These are phyloP conservation scores for Rhinatrema bivittatum DNA, from an alignment of 2,797 vertebrate species.

Conservation along the genomic window DNA sequence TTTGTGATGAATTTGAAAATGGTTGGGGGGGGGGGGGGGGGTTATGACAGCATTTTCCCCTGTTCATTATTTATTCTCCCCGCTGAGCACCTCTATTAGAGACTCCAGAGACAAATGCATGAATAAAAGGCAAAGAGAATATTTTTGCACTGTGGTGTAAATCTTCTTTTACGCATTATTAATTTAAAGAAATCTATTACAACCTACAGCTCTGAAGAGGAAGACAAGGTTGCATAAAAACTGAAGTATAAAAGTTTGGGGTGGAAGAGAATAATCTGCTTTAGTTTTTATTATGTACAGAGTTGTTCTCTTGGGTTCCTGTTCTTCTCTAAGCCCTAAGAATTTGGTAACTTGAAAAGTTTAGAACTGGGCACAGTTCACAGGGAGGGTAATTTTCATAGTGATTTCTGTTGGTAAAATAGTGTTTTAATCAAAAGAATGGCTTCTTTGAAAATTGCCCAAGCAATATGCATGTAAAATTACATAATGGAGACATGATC, in stretches of 20 bases:
- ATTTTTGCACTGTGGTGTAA: constrained; percentile 53
- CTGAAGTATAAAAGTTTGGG: constrained; percentile 36
- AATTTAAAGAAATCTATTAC: constrained; percentile 57
- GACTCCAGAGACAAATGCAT: constrained; percentile 62
- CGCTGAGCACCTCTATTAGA: constrained; percentile 48
- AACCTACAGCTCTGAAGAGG: constrained; percentile 35
- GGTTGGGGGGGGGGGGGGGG: too few relatives aligned
- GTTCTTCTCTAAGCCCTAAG: too few relatives aligned
- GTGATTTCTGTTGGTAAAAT: too few relatives aligned
- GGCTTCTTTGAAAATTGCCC: too few relatives aligned
- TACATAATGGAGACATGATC: too few relatives aligned
- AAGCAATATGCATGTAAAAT: too few relatives aligned
- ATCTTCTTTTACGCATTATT: constrained; percentile 63
- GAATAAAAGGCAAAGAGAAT: constrained; percentile 68
- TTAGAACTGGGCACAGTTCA: too few relatives aligned
- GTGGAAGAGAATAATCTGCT: constrained; percentile 5
- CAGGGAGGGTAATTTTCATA: too few relatives aligned
- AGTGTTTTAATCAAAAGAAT: too few relatives aligned
- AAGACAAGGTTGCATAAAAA: constrained; percentile 28
- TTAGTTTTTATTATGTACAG: too few relatives aligned
- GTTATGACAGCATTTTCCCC: constrained; percentile 53
- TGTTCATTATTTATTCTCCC: constrained; percentile 63
- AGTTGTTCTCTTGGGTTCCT: too few relatives aligned
- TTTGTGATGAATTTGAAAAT: constrained; percentile 70
- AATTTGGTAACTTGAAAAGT: too few relatives aligned